Percentiles rank a stretch among this genome's conserved stretches.
These are phyloP conservation scores for Phrynosoma platyrhinos DNA, from an alignment of 2,113 vertebrate species.

Conservation along the genomic window DNA sequence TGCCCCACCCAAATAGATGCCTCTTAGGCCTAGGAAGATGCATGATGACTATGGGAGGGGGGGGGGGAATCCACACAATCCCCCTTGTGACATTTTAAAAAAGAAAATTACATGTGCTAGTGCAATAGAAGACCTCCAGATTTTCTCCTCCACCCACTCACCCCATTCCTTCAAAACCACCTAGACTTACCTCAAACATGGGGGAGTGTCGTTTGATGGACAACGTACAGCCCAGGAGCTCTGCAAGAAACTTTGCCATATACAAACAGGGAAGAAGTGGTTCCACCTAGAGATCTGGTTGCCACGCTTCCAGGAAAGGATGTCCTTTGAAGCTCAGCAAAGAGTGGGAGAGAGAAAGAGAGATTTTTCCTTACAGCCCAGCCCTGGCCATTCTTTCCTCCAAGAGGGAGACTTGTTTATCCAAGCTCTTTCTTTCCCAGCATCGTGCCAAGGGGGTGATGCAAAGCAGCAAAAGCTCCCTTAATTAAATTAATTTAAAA, in stretches of 20 bases:
- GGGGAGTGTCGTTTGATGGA: slow-evolving; percentile 79
- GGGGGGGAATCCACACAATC: neutral
- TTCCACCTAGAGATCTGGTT: neutral
- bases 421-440: neutral
- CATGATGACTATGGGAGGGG: neutral
- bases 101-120: too few relatives aligned
- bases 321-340: slow-evolving; percentile 1
- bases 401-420: neutral
- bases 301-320: neutral
- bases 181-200: slow-evolving; percentile 80
- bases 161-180: slow-evolving; percentile 17
- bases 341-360: neutral
- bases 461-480: neutral
- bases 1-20: neutral
- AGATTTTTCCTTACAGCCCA: neutral
- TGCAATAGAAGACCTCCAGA: too few relatives aligned
- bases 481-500: neutral
- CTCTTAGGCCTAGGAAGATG: neutral
- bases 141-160: neutral
- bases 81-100: neutral
- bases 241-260: slow-evolving; percentile 89
- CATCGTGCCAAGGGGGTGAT: neutral
- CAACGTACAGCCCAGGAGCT: slow-evolving; percentile 84
- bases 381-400: neutral
- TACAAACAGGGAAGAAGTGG: slow-evolving; percentile 50